Evolutionary conservation across 2,888 invertebrate species (phyloP).

Genomic region (Ophion costatus): DNA sequence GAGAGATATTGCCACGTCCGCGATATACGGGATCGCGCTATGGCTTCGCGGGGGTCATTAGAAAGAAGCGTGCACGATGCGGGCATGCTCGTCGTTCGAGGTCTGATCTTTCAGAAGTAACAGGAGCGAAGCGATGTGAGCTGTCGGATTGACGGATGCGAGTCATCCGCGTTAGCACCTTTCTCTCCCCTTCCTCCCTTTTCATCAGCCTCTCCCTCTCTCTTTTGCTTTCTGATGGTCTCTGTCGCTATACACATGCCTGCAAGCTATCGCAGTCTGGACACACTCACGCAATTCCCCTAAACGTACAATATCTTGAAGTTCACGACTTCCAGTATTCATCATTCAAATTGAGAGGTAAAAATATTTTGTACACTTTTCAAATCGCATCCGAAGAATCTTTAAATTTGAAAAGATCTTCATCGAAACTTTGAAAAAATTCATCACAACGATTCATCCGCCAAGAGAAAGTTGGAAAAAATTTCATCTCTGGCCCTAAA

Average conservation of each 20-base stretch:
- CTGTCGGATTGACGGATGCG: slow-evolving; percentile 68
- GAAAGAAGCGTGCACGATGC: slow-evolving; percentile 55
- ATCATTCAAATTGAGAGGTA: too few relatives aligned
- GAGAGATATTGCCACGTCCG: slow-evolving; percentile 48
- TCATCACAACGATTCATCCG: too few relatives aligned
- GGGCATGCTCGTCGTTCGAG: slow-evolving; percentile 49
- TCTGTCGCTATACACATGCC: slow-evolving; percentile 16
- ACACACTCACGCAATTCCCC: neutral
- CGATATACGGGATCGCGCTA: slow-evolving; percentile 53
- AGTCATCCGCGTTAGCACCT: slow-evolving; percentile 62
- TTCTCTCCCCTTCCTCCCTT: slow-evolving; percentile 3
- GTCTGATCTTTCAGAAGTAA: slow-evolving; percentile 56
- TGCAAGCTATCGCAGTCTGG: slow-evolving; percentile 5
- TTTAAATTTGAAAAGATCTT: too few relatives aligned
- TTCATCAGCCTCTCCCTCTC: neutral
- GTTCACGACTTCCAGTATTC: neutral
- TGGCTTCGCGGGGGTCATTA: slow-evolving; percentile 77
- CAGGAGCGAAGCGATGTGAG: slow-evolving; percentile 62
- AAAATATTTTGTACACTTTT: too few relatives aligned
- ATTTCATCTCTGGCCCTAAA: too few relatives aligned
- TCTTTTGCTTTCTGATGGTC: neutral
- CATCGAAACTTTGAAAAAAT: too few relatives aligned
- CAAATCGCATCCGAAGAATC: too few relatives aligned
- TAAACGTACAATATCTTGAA: neutral
- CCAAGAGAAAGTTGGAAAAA: too few relatives aligned